A percentile compares a stretch with the other conserved stretches of the same genome.
These are phyloP conservation scores for Upupa epops DNA, from an alignment of 2,113 vertebrate genomes.

Conservation along the genomic window DNA sequence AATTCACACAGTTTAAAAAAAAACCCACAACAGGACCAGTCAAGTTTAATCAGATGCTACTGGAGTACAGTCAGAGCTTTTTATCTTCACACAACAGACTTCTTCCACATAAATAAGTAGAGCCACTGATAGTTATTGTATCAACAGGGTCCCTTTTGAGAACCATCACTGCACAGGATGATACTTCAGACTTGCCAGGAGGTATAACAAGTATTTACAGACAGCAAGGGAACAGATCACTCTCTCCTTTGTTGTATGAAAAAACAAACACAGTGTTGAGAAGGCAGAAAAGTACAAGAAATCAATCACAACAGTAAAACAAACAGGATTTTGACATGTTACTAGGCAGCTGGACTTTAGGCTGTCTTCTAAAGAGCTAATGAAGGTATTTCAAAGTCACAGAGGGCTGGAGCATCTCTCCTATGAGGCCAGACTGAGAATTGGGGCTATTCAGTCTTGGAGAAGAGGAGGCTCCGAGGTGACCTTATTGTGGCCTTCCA, in stretches of 20 bases:
- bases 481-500: too few species aligned
- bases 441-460: too few species aligned
- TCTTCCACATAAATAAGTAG: not conserved
- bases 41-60: not conserved
- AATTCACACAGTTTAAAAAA: not conserved
- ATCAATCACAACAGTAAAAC: not conserved
- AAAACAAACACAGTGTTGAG: not conserved
- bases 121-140: not conserved
- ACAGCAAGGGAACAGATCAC: not conserved
- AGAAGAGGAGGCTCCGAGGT: too few species aligned
- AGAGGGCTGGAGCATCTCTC: too few species aligned
- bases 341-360: not conserved
- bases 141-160: not conserved
- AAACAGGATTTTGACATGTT: not conserved
- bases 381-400: not conserved
- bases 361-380: not conserved
- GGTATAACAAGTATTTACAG: slow-evolving; percentile 10
- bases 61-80: not conserved
- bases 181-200: not conserved
- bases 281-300: not conserved
- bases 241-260: not conserved
- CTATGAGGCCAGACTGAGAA: too few species aligned
- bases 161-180: not conserved
- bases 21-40: not conserved
- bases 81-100: not conserved